Conservation (phyloP, 2,797 vertebrate species). For the Molossus molossus region DNA sequence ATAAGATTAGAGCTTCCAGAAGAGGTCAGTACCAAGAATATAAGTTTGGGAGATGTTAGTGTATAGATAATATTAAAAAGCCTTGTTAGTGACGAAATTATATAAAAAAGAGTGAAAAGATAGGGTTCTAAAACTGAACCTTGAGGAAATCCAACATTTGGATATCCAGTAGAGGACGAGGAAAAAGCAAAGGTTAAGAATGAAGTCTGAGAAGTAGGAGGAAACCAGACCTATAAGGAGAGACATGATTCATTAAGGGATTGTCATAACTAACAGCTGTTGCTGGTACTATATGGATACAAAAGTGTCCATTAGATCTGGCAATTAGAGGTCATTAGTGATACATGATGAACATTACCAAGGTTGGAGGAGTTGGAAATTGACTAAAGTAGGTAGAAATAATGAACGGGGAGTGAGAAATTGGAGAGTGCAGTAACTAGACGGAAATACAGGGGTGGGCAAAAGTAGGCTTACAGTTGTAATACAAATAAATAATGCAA, state of each 20-base stretch:
- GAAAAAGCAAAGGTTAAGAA: background rate
- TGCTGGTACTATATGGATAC: background rate
- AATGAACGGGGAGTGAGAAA: background rate
- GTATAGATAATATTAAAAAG: constrained; percentile 8
- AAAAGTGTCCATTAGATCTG: background rate
- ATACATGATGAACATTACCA: background rate
- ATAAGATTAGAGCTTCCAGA: background rate
- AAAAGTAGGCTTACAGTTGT: background rate
- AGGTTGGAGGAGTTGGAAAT: background rate
- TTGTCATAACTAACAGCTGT: background rate
- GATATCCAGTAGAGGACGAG: background rate
- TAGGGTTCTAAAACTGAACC: background rate
- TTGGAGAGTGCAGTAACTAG: background rate
- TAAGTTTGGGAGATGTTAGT: background rate
- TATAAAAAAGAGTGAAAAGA: background rate
- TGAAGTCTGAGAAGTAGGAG: background rate
- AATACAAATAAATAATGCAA: background rate
- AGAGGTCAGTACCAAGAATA: background rate
- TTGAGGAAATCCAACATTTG: background rate
- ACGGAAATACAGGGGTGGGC: background rate
- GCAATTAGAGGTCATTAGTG: background rate
- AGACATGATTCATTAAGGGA: background rate
- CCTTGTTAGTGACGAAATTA: background rate
- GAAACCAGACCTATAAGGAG: background rate
- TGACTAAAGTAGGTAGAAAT: background rate